Base-by-base conservation (phyloP, 2,888 invertebrate genomes). In the Autographa gamma region DNA sequence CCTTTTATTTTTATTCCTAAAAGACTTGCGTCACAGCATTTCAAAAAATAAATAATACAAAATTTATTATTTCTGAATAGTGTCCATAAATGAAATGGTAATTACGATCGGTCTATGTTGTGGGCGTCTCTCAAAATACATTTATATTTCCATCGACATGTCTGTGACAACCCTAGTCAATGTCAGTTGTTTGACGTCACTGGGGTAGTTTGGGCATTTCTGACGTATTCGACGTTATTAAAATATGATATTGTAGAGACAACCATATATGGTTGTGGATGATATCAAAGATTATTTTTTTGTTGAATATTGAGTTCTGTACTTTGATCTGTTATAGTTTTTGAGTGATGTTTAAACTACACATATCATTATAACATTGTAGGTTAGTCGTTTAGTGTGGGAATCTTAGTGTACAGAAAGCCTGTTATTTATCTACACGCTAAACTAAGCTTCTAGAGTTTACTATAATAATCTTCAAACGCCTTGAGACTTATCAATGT, bases 61-160 rank as follows among this genome's bases (percentile, higher is more conserved):
- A 52, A 65, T 61, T 64, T 48, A 60, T 65, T 73, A 76, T 76
- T 63, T 64, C 67, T 70, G 62, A 73, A 69, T 69, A 71, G 63
- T 56, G 14, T 69, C 61, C 71, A 67, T 63, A 76, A 79, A 76
- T 74, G 74, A 69, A 59, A 69, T 69, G 58, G 14, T 31, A 78
- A 72, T 74, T 79, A 74, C 70, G 73, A 62, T 56, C 59, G 34
- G 43, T 34, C 43, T 11, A 34, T 43, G 38, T 43, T 34, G 74
- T 73, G 70, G 74, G 73, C 66, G 78, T 74, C 68, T 67, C 64
- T 74, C 63, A 60, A 77, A 82, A 74, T 74, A 56, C 41, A 3
- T 63, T 69, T 82, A 84, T 82, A 76, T 82, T 73, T 80, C 75
- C 73, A 62, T 38, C 56, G n/a, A 31, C 65, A 48, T 71, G 83